These are phyloP conservation scores for Acronicta aceris DNA, from an alignment of 2,888 invertebrate genomes.

Conservation along the genomic window DNA sequence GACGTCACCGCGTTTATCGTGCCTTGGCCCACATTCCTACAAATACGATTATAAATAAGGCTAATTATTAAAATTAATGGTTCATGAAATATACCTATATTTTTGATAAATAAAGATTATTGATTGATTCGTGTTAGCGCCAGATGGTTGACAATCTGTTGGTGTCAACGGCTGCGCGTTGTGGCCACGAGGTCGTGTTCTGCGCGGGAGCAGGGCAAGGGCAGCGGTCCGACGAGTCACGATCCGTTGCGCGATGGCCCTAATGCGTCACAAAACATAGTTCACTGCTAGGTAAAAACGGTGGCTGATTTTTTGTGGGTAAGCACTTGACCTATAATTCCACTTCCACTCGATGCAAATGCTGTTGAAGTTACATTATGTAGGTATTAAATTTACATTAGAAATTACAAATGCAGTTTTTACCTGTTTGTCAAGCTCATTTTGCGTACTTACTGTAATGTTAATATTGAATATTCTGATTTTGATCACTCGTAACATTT, in stretches of 20 bases:
- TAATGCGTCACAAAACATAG: constrained; percentile 53
- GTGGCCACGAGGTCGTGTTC: constrained; percentile 65
- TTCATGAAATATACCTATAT: constrained; percentile 12
- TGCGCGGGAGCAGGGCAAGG: constrained; percentile 68
- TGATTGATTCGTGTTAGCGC: constrained; percentile 17
- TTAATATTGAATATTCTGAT: neutral
- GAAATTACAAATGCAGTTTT: constrained; percentile 1
- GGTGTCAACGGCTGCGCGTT: constrained; percentile 55
- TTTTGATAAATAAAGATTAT: constrained; percentile 21
- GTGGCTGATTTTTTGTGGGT: constrained; percentile 36
- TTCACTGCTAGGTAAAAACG: constrained; percentile 44
- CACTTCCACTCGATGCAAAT: constrained; percentile 34
- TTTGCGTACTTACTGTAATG: neutral
- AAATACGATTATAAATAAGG: constrained; percentile 36
- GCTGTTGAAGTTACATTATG: constrained; percentile 38
- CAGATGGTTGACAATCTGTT: constrained; percentile 51
- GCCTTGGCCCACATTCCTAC: constrained; percentile 77
- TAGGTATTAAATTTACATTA: constrained; percentile 25
- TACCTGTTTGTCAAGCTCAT: no score
- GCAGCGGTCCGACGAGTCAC: constrained; percentile 61
- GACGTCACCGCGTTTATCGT: constrained; percentile 69
- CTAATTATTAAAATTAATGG: constrained; percentile 28
- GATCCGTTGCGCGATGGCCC: constrained; percentile 54
- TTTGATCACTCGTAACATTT: neutral
- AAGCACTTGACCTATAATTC: constrained; percentile 44